phyloP scores from a whole-genome alignment of 2,113 vertebrate species.

The Zapus hudsonius region DNA sequence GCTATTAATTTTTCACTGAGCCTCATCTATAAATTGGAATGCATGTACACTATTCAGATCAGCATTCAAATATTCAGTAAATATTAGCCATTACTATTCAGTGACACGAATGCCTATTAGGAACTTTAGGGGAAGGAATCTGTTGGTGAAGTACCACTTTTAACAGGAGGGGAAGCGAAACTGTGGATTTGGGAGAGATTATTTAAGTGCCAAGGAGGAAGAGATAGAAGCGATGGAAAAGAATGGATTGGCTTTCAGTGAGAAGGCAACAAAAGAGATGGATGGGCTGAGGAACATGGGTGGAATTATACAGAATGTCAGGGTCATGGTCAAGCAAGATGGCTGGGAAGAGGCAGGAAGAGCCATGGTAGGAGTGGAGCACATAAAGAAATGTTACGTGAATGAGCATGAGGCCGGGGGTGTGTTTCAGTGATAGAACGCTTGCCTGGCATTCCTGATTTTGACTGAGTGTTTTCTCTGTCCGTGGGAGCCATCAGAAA shows the following conservation, averaged over 20 bases:
- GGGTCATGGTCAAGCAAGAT: rapidly evolving
- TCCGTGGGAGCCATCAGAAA: not conserved
- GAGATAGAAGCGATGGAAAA: not conserved
- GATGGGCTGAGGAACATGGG: not conserved
- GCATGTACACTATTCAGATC: not conserved
- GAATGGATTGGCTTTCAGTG: not conserved
- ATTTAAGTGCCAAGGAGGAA: not conserved
- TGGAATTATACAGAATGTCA: not conserved
- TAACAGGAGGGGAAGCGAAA: not conserved
- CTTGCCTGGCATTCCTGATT: not conserved
- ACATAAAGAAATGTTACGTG: not conserved
- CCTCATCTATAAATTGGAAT: not conserved
- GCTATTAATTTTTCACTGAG: not conserved
- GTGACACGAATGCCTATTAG: not conserved
- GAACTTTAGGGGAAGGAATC: not conserved
- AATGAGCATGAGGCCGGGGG: not conserved
- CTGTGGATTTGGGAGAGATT: not conserved
- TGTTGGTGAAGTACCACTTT: not conserved
- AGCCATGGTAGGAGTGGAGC: not conserved
- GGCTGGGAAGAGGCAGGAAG: not conserved
- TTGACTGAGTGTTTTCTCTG: not conserved
- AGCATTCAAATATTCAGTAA: not conserved
- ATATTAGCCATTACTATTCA: not conserved
- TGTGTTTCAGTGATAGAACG: not conserved
- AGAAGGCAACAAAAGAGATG: not conserved